phyloP scores from a whole-genome alignment of 2,888 invertebrate species.

The Idaea aversata region DNA sequence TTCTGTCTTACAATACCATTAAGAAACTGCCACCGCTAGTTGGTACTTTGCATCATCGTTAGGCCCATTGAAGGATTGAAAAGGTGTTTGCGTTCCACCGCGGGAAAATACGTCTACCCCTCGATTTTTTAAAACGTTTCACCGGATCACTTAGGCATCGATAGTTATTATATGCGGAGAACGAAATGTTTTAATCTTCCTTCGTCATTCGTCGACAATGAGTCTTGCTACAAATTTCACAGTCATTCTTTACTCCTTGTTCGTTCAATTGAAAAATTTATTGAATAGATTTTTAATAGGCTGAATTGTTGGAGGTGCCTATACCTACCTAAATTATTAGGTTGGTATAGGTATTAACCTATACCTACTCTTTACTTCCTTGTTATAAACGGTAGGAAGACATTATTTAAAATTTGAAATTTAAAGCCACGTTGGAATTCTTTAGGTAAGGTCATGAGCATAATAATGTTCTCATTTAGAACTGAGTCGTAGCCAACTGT shows the following conservation, averaged over 20 bases:
- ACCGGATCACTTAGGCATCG: conserved; percentile 76
- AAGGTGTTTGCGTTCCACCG: conserved; percentile 77
- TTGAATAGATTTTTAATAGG: conserved; percentile 39
- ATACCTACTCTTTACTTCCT: conserved; percentile 8
- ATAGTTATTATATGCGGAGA: conserved; percentile 72
- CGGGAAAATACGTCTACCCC: conserved; percentile 75
- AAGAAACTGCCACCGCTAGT: conserved; percentile 77
- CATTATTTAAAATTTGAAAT: conserved; percentile 16
- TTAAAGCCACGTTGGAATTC: conserved; percentile 46
- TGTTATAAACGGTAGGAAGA: conserved; percentile 13
- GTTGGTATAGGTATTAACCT: too few relatives aligned
- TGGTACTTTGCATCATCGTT: conserved; percentile 65
- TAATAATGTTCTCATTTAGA: conserved; percentile 60
- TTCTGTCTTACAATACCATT: conserved; percentile 78
- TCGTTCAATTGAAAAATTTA: conserved; percentile 55
- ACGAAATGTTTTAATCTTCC: conserved; percentile 77
- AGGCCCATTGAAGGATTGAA: conserved; percentile 75
- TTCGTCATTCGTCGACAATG: conserved; percentile 74
- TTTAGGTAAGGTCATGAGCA: conserved; percentile 70
- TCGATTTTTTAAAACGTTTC: conserved; percentile 66
- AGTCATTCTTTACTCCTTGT: conserved; percentile 70
- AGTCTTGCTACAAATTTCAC: conserved; percentile 59
- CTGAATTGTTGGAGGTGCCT: conserved; percentile 21
- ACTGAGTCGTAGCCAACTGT: conserved; percentile 67
- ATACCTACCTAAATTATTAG: conserved; percentile 6